Base-by-base conservation (phyloP, 2,888 invertebrate species). In the Andrena minutula region DNA sequence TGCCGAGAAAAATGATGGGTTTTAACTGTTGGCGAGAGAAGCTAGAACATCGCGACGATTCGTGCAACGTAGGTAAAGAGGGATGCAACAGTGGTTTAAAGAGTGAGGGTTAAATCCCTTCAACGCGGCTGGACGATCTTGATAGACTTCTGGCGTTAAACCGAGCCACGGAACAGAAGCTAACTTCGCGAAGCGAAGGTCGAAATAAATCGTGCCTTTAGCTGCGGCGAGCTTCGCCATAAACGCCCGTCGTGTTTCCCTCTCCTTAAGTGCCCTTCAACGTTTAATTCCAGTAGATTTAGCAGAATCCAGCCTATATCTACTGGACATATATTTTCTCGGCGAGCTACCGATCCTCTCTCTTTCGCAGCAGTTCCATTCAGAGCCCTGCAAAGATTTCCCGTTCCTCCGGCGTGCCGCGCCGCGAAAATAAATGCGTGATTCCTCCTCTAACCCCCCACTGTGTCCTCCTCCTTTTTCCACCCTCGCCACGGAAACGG, bases 271-370 rank as follows among this genome's bases (percentile, higher is more conserved):
- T 82, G 82, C 83, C 78, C 75, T 75, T 79, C 77, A 68, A 73
- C 86, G 82, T 89, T 89, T 85, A 88, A 89, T 89, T 89, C 89
- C 87, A 51, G 65, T 89, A 88, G 87, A 89, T 89, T 89, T 89
- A 89, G 85, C 89, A 79, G 84, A 76, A 84, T 79, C 77, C 75
- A 77, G 81, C 77, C 85, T 87, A 86, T 82, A 84, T 78, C 78
- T 78, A n/a, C 4, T 60, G 72, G 61, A 79, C 70, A 66, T 88
- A 85, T 82, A 86, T 84, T 79, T 86, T 73, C 78, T 58, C 66
- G 53, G 69, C 35, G 58, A 79, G 63, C 53, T 70, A 58, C 58
- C 85, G 68, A 35, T 66, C 35, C 76, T 49, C 56, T 53, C 70
- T 63, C 63, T 60, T 68, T 73, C 26, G 16, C 61, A 26, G 58